Percentiles rank a stretch among this genome's conserved stretches.
phyloP scores from a whole-genome alignment of 2,797 vertebrate species.

The Etheostoma perlongum region DNA sequence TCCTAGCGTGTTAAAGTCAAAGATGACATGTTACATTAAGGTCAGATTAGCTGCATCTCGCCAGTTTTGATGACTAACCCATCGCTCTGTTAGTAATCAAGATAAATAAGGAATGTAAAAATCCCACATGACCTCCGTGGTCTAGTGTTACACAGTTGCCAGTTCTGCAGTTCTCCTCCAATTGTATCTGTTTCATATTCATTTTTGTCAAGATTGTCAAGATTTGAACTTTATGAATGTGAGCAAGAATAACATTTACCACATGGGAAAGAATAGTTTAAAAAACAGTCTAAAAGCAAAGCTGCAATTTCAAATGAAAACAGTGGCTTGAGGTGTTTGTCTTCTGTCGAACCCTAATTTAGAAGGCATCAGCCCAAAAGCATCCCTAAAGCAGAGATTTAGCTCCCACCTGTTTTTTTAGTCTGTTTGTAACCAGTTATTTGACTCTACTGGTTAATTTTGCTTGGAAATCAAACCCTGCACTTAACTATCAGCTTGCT shows the following conservation, averaged over 20 bases:
- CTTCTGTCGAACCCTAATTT: neutral
- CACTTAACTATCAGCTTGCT: neutral
- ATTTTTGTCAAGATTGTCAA: neutral
- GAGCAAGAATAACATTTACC: neutral
- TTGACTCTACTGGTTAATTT: neutral
- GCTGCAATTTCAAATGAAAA: neutral
- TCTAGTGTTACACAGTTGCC: neutral
- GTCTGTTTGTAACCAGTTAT: neutral
- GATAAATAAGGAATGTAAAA: constrained; percentile 14
- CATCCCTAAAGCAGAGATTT: constrained; percentile 16
- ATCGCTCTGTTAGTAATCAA: neutral
- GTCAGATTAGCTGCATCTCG: constrained; percentile 13
- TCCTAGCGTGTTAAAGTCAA: neutral
- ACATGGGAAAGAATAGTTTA: neutral
- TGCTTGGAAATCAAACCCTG: constrained; percentile 2
- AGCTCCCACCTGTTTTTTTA: constrained; percentile 20
- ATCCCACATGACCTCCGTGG: neutral
- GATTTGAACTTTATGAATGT: neutral
- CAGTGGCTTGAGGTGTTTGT: neutral
- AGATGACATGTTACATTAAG: constrained; percentile 26
- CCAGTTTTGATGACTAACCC: neutral
- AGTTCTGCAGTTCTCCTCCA: neutral
- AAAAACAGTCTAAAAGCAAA: neutral
- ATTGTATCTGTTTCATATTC: neutral
- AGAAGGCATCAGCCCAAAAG: constrained; percentile 3